These are phyloP conservation scores for Orestias chungarensis DNA, from an alignment of 2,797 vertebrate genomes.

Conservation along the genomic window DNA sequence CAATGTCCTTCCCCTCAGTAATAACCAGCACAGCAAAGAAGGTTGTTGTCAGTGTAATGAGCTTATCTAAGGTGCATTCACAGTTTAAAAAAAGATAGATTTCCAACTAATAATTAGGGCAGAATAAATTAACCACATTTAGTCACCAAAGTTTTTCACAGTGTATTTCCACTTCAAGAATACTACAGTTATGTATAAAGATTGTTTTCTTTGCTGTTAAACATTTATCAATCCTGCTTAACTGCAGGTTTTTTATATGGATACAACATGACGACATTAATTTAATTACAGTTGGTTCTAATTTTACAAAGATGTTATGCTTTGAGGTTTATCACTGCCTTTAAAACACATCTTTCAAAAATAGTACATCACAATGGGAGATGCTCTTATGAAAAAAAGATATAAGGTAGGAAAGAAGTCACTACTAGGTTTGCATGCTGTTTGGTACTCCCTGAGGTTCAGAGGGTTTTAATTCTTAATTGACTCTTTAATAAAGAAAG, in stretches of 20 bases:
- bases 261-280: slow-evolving; percentile 45
- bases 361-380: slow-evolving; percentile 24
- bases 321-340: slow-evolving; percentile 28
- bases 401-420: slow-evolving; percentile 31
- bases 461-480: slow-evolving; percentile 71
- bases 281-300: slow-evolving; percentile 52
- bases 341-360: slow-evolving; percentile 18
- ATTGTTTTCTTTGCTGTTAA: not conserved
- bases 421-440: slow-evolving; percentile 38
- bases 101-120: not conserved
- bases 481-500: slow-evolving; percentile 70
- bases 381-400: slow-evolving; percentile 28
- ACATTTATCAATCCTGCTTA: slow-evolving; percentile 9
- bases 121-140: not conserved
- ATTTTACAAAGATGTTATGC: slow-evolving; percentile 23
- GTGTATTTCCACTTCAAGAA: not conserved
- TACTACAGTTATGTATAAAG: not conserved
- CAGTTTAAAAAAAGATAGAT: not conserved
- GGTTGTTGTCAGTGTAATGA: not conserved
- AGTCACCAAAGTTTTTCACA: not conserved
- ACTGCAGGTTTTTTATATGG: slow-evolving; percentile 7
- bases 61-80: not conserved
- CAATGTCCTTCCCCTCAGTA: not conserved
- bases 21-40: not conserved
- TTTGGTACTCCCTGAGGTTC: slow-evolving; percentile 52